Evolutionary conservation across 2,113 vertebrate species (phyloP), one percentile per base, ranked within the genome.

Genomic region (Scartelaos histophorus): DNA sequence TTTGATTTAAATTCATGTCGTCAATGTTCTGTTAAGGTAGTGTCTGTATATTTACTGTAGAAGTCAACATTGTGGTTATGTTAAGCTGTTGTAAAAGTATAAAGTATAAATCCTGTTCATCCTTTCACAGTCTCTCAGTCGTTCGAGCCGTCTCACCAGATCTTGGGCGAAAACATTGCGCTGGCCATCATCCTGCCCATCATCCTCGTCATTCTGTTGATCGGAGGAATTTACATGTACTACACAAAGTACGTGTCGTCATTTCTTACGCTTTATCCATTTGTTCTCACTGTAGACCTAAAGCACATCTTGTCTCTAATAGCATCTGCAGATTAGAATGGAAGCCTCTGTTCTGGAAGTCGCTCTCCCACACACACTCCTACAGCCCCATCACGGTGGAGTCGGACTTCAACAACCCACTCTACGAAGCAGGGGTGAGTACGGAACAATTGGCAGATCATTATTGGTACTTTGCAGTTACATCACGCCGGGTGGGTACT

Each of bases 301-400:
- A 66, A 13, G 47, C 51, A 68, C 56, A 1, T 78, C 74, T 67
- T 61, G 45, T 82, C 61, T 70, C 7, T 22, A 53, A n/a, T 79
- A 93, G 92, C 79, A 91, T 93, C 49, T 93, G 93, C 83, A 92
- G 90, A 92, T 90, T 96, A 88, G 96, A 96, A 76, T 95, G 96
- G 86, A 97, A 97, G 83, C 95, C 96, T 0, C 90, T 96, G 56
- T 96, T 97, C 67, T 95, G 96, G 91, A 95, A 97, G 84, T 95
- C 96, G 9, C 94, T 96, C 10, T 94, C 95, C 70, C 95, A 95
- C 82, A 96, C 96, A 66, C 96, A 97, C 84, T 96, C 96, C 58
- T 97, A 97, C 89, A 96, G 95, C 86, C 96, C 96, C 43, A 96
- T 97, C 67, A 96, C 96, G 0, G 96, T 97, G 69, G 96, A 97